These are phyloP conservation scores for Dione juno DNA, from an alignment of 2,888 invertebrate species.

Conservation along the genomic window DNA sequence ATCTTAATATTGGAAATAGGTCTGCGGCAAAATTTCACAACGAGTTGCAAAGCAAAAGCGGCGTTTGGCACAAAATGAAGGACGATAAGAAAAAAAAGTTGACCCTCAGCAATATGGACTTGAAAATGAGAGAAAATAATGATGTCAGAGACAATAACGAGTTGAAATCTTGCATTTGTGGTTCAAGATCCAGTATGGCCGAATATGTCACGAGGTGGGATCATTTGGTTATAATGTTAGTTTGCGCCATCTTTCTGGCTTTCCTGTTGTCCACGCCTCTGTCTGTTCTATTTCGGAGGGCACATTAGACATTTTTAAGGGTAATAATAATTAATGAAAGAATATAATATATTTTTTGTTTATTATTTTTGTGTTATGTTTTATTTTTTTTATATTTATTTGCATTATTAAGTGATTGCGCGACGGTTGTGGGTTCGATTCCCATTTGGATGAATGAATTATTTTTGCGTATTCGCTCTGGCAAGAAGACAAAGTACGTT, in stretches of 20 bases:
- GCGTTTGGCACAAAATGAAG: slow-evolving; percentile 17
- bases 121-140: slow-evolving; percentile 11
- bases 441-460: too few species aligned
- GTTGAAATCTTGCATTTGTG: slow-evolving; percentile 25
- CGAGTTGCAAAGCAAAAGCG: slow-evolving; percentile 16
- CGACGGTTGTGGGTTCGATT: too few species aligned
- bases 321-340: slow-evolving; percentile 53
- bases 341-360: slow-evolving; percentile 41
- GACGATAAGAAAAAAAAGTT: slow-evolving; percentile 41
- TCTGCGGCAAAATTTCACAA: slow-evolving; percentile 5
- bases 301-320: slow-evolving; percentile 51
- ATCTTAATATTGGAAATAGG: not conserved
- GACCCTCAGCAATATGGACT: slow-evolving; percentile 33
- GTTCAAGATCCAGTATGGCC: not conserved
- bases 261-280: slow-evolving; percentile 55
- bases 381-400: slow-evolving; percentile 41
- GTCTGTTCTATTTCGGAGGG: slow-evolving; percentile 48
- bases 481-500: too few species aligned
- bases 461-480: too few species aligned
- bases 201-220: slow-evolving; percentile 47
- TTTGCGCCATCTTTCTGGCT: slow-evolving; percentile 52
- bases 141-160: not conserved
- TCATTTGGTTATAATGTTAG: slow-evolving; percentile 53
- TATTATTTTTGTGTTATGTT: slow-evolving; percentile 41
- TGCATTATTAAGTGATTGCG: too few species aligned